Evolutionary conservation across 2,113 vertebrate genomes (phyloP).

Genomic region (Forbesichthys papilliferus): DNA sequence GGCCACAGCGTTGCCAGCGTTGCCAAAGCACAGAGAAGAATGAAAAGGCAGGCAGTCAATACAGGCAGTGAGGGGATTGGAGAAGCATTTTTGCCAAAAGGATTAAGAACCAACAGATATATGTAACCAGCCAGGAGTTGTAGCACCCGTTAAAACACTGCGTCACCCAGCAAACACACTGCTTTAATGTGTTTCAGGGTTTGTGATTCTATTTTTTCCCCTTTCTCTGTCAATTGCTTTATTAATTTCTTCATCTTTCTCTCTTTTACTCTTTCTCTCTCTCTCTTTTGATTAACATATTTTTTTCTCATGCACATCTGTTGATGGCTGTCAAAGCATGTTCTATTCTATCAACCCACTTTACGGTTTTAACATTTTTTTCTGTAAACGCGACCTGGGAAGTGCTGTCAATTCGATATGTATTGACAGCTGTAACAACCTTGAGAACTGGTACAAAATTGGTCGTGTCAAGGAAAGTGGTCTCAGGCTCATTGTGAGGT

Average conservation of each 20-base stretch:
- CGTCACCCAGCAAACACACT: slow-evolving; percentile 28
- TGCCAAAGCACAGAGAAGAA: slow-evolving; percentile 8
- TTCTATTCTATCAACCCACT: slow-evolving; percentile 70
- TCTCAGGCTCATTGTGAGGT: slow-evolving; percentile 22
- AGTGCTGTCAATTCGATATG: slow-evolving; percentile 31
- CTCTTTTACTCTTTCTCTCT: not conserved
- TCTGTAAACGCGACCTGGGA: slow-evolving; percentile 41
- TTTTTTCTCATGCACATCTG: slow-evolving; percentile 24
- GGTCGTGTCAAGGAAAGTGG: slow-evolving; percentile 18
- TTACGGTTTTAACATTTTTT: slow-evolving; percentile 55
- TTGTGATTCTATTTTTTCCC: slow-evolving; percentile 1
- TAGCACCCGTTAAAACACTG: slow-evolving; percentile 40
- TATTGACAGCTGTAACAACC: slow-evolving; percentile 3
- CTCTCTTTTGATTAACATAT: not conserved
- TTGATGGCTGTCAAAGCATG: slow-evolving; percentile 49
- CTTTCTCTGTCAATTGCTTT: not conserved
- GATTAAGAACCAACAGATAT: slow-evolving; percentile 77
- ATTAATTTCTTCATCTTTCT: not conserved
- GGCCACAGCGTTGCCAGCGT: not conserved
- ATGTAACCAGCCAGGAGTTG: slow-evolving; percentile 41
- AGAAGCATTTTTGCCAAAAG: slow-evolving; percentile 71
- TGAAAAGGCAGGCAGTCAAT: slow-evolving; percentile 38
- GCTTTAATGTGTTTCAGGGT: not conserved
- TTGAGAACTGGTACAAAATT: slow-evolving; percentile 30
- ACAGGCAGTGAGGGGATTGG: slow-evolving; percentile 61